Base-by-base conservation (phyloP, 2,797 vertebrate genomes). In the Sebastes elongatus region DNA sequence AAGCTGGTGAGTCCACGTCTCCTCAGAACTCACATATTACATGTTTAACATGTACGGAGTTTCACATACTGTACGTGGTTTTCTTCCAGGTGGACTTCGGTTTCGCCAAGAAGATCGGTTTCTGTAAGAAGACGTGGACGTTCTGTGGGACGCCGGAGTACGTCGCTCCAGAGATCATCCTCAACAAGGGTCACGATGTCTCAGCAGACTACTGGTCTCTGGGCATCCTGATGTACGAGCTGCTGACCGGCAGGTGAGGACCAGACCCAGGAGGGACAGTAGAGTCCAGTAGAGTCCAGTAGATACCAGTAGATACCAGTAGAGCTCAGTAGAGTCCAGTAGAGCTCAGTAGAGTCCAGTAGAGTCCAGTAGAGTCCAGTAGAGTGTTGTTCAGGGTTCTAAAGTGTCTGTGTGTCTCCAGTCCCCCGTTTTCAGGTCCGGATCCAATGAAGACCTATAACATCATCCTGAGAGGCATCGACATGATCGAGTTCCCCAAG, bases 401-500 rank as follows among this genome's bases (percentile, higher is more conserved):
- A 66, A 20, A 30, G 38, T 20, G 2, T 83, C 25, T 33, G 42
- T 76, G 28, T 73, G 25, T 84, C 52, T 79, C 4, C 83, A 99
- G 98, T 90, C 98, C 98, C 49, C 98, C 98, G 4, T 99, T 99
- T 95, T 98, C 98, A 96, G 98, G 98, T 86, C 97, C 98, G 76
- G 98, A 99, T 88, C 98, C 98, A 9, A 98, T 98, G 98, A 99
- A 99, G 89, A 99, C 98, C 4, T 99, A 99, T 75, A 99, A 99
- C 88, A 96, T 99, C 82, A 99, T 99, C 82, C 88, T 99, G 91
- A 97, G 97, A 93, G 98, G 98, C 81, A 98, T 99, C 71, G 98
- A 99, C 92, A 98, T 99, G 98, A 98, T 99, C 80, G 98, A 99
- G 96, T 99, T 99, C 96, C 98, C 98, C 95, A 98, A 98, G 96